Base-by-base conservation (phyloP, 2,888 invertebrate genomes). In the Hartigia nigra region DNA sequence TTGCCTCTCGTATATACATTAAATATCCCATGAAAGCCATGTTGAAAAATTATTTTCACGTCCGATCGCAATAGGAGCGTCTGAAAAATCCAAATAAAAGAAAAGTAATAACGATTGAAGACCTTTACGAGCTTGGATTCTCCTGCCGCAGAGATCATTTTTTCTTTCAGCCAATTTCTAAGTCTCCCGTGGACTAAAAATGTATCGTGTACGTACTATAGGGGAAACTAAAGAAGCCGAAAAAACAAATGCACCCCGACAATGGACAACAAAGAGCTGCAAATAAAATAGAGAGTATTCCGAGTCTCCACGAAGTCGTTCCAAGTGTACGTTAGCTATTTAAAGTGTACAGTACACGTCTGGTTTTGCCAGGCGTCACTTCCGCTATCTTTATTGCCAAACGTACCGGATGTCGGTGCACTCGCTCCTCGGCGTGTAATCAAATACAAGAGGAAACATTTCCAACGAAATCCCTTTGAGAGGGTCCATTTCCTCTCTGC, bases 331-430 rank as follows among this genome's bases (percentile, higher is more conserved):
- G 75, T 39, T 37, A 12, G 79, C 82, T 81, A 81, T 80, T 81
- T 81, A 80, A 77, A 82, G 78, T 74, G 74, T 36, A 78, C 75
- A 79, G 78, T 80, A 78, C 81, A 81, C 84, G 83, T 87, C 85
- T 86, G 86, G 84, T 84, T 85, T 84, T 79, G 83, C 82, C 83
- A 76, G 82, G 81, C 84, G 84, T 85, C 84, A 83, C 84, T 85
- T 86, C 85, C 86, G 85, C 82, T 86, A 87, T 87, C 87, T 87
- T 86, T 82, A 84, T 85, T 83, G 83, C 84, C 77, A 78, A 76
- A 81, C 70, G 74, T 76, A 35, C 82, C 81, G 83, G 83, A 82
- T 82, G 78, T 81, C 79, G 79, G 82, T 81, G 82, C 81, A 78
- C 78, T 34, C 69, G 81, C 77, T 69, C 77, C 77, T 74, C 78